phyloP scores from a whole-genome alignment of 2,888 invertebrate species.

The Lepas anatifera region DNA sequence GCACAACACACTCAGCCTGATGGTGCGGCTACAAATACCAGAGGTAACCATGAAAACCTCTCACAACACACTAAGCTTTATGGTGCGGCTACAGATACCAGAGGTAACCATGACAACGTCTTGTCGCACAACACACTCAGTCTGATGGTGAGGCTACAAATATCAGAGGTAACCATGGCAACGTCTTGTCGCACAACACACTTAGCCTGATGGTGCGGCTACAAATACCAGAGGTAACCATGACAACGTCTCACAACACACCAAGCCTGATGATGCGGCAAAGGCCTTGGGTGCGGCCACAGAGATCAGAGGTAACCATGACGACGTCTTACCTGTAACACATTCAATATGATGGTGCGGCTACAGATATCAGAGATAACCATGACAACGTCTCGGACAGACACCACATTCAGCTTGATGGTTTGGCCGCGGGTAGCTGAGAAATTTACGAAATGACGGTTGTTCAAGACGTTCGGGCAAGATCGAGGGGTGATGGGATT shows the following conservation, averaged over 20 bases:
- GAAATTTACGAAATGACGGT: too few relatives aligned
- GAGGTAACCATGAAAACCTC: too few relatives aligned
- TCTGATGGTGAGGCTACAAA: constrained; percentile 52
- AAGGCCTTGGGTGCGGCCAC: too few relatives aligned
- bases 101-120: constrained; percentile 69
- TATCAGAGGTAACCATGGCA: constrained; percentile 61
- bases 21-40: constrained; percentile 57
- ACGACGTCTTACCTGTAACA: constrained; percentile 68
- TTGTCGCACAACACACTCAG: constrained; percentile 63
- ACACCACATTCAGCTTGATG: constrained; percentile 56
- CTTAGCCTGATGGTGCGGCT: constrained; percentile 57
- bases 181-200: constrained; percentile 61
- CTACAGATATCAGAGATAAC: constrained; percentile 52
- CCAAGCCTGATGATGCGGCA: too few relatives aligned
- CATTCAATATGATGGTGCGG: constrained; percentile 53
- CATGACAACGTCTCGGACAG: constrained; percentile 70
- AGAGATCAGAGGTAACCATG: too few relatives aligned
- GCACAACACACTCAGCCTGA: constrained; percentile 55
- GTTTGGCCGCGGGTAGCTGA: constrained; percentile 59
- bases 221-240: constrained; percentile 52
- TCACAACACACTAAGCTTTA: too few relatives aligned
- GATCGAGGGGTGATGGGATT: too few relatives aligned
- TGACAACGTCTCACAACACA: too few relatives aligned
- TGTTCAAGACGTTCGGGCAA: too few relatives aligned
- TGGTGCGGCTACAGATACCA: too few relatives aligned